Percentiles rank a stretch among this genome's conserved stretches.
Evolutionary conservation across 2,888 invertebrate species (phyloP).

Genomic region (Muschampia plurimacula): DNA sequence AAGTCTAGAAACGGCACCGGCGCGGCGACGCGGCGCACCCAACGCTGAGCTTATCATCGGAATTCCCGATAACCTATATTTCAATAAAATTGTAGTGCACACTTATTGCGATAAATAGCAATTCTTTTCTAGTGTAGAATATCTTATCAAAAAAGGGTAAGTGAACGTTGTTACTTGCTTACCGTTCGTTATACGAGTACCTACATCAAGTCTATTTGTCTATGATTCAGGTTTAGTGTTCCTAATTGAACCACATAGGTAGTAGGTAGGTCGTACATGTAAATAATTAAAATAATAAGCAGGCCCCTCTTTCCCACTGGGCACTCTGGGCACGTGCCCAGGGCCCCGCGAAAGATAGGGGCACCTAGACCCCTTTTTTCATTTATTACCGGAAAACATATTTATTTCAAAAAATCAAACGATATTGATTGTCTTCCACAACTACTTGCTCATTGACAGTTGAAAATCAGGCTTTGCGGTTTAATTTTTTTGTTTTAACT

Average conservation of each 20-base stretch:
- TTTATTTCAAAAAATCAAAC: no score
- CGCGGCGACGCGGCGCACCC: slow-evolving; percentile 60
- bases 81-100: slow-evolving; percentile 68
- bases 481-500: no score
- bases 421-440: no score
- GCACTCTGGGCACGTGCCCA: no score
- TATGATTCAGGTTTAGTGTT: no score
- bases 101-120: slow-evolving; percentile 74
- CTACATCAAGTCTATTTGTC: not conserved
- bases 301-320: no score
- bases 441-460: no score
- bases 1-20: slow-evolving; percentile 47
- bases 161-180: slow-evolving; percentile 44
- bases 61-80: slow-evolving; percentile 82
- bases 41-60: slow-evolving; percentile 71
- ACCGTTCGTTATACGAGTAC: not conserved
- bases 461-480: no score
- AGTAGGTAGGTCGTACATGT: not conserved
- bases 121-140: slow-evolving; percentile 67
- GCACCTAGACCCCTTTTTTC: no score
- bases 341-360: no score
- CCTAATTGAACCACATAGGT: no score
- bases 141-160: slow-evolving; percentile 51
- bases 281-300: slow-evolving; percentile 4
- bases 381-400: no score